Evolutionary conservation across 2,888 invertebrate genomes (phyloP).

Genomic region (Nudaria mundana): DNA sequence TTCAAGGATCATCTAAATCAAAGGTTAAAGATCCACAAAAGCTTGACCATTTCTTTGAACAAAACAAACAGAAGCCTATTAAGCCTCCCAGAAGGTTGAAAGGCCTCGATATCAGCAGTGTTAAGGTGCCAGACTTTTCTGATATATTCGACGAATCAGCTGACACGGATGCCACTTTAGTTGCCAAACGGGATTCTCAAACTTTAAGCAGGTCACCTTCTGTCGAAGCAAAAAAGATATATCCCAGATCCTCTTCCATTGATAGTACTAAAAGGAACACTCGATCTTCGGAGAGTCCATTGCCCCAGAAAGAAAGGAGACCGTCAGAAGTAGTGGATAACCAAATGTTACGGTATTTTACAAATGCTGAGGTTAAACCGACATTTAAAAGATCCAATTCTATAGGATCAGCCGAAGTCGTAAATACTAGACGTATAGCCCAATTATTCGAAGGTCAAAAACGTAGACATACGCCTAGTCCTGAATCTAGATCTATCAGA

Average conservation of each 20-base stretch:
- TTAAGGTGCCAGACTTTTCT: constrained; percentile 45
- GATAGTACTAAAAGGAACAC: constrained; percentile 31
- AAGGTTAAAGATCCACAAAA: constrained; percentile 41
- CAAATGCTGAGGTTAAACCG: constrained; percentile 43
- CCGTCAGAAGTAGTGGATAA: constrained; percentile 44
- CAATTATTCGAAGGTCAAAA: constrained; percentile 59
- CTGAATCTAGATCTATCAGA: constrained; percentile 44
- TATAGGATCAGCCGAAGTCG: constrained; percentile 47
- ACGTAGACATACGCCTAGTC: constrained; percentile 52
- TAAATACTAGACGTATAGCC: constrained; percentile 57
- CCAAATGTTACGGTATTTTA: constrained; percentile 43
- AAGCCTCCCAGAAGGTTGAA: constrained; percentile 56
- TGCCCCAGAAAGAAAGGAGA: constrained; percentile 41
- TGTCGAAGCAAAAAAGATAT: constrained; percentile 27
- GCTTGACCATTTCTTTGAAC: constrained; percentile 49
- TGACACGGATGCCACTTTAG: constrained; percentile 55
- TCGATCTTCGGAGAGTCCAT: constrained; percentile 34
- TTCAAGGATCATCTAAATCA: constrained; percentile 51
- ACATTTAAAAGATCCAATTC: constrained; percentile 53
- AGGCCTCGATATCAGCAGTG: constrained; percentile 49
- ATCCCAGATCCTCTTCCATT: constrained; percentile 28
- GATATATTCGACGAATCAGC: constrained; percentile 48
- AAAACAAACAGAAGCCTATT: constrained; percentile 38
- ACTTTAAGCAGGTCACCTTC: constrained; percentile 27
- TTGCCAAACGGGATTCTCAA: constrained; percentile 31